These are phyloP conservation scores for Polydrusus tereticollis DNA, from an alignment of 2,888 invertebrate genomes.

Conservation along the genomic window DNA sequence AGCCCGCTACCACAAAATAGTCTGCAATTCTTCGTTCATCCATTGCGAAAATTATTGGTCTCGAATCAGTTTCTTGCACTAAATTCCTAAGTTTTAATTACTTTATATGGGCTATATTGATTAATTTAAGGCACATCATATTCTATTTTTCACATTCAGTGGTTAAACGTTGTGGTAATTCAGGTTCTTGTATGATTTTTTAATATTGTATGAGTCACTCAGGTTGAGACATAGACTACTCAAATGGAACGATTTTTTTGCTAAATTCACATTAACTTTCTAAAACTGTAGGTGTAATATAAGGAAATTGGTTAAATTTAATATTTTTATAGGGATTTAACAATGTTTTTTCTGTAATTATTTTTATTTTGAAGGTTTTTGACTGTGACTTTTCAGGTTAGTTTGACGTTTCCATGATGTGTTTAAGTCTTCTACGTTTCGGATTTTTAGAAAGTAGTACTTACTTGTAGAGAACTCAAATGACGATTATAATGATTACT, in stretches of 20 bases:
- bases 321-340: neutral
- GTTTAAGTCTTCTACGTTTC: neutral
- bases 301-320: neutral
- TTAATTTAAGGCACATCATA: constrained; percentile 46
- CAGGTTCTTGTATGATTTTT: constrained; percentile 29
- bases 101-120: constrained; percentile 1
- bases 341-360: constrained; percentile 7
- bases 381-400: constrained; percentile 8
- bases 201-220: constrained; percentile 44
- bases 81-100: neutral
- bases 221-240: constrained; percentile 38
- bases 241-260: constrained; percentile 30
- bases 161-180: constrained; percentile 21
- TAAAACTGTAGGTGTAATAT: constrained; percentile 12
- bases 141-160: constrained; percentile 16
- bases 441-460: neutral
- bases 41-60: constrained; percentile 68
- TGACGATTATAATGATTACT: neutral
- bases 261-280: constrained; percentile 21
- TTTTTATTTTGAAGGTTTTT: constrained; percentile 34
- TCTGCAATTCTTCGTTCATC: constrained; percentile 93
- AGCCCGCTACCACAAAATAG: constrained; percentile 98
- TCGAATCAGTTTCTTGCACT: neutral
- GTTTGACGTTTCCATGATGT: constrained; percentile 4
- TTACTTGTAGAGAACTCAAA: neutral